Evolutionary conservation across 2,888 invertebrate genomes (phyloP).

Genomic region (Oligia fasciuncula): DNA sequence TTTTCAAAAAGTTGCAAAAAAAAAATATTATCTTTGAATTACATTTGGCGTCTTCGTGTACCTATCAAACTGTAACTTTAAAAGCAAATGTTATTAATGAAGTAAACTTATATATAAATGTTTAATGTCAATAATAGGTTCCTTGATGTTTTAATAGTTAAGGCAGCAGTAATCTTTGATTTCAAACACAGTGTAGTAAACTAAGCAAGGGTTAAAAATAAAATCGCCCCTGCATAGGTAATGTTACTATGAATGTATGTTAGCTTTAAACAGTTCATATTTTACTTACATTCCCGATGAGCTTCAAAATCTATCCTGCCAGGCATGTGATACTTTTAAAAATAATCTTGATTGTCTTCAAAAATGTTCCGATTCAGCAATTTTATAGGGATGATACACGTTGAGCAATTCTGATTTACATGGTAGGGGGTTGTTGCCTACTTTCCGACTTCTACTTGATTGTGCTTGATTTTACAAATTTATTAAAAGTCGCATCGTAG

Average conservation of each 20-base stretch:
- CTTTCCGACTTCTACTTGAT: neutral
- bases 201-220: neutral
- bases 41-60: neutral
- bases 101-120: conserved; percentile 32
- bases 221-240: neutral
- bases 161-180: conserved; percentile 26
- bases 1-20: neutral
- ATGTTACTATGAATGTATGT: conserved; percentile 13
- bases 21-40: neutral
- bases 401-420: conserved; percentile 43
- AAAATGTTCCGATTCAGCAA: neutral
- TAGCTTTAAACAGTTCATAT: conserved; percentile 26
- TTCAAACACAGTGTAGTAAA: conserved; percentile 18
- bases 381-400: conserved; percentile 30
- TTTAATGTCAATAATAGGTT: conserved; percentile 56
- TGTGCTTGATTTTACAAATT: neutral
- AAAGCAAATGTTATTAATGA: conserved; percentile 20
- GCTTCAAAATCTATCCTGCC: conserved; percentile 33
- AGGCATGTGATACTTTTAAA: conserved; percentile 5
- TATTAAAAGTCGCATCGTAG: neutral
- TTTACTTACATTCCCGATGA: conserved; percentile 54
- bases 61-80: neutral
- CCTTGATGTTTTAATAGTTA: conserved; percentile 60
- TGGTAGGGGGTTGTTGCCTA: neutral
- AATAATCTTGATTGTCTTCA: neutral